These are phyloP conservation scores for Saturnia pavonia DNA, from an alignment of 2,888 invertebrate species.

Conservation along the genomic window DNA sequence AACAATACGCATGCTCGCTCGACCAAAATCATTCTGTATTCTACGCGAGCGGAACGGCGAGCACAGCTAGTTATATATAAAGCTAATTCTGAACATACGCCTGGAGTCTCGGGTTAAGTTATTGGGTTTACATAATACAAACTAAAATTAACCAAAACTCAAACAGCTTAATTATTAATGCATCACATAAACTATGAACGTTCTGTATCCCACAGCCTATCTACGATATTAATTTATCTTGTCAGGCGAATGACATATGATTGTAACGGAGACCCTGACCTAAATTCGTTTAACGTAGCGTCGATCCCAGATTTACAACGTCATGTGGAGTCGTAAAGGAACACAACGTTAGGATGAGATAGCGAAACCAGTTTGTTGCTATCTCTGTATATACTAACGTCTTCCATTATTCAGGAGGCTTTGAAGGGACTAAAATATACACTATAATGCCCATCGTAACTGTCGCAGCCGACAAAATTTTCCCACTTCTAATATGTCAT, in stretches of 20 bases:
- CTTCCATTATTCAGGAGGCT: slow-evolving; percentile 7
- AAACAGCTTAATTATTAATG: slow-evolving; percentile 1
- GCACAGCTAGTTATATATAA: not conserved
- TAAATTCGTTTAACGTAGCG: not conserved
- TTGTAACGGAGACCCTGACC: slow-evolving; percentile 16
- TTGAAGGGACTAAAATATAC: not conserved
- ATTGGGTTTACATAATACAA: not conserved
- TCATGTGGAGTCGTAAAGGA: slow-evolving; percentile 1
- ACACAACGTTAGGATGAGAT: not conserved
- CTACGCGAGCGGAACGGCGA: too few relatives aligned
- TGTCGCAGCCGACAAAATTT: not conserved
- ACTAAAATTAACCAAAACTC: slow-evolving; percentile 3
- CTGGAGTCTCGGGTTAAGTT: not conserved
- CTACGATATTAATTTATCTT: slow-evolving; percentile 19
- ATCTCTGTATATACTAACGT: not conserved
- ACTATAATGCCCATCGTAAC: not conserved
- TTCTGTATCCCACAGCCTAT: not conserved
- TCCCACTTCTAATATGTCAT: not conserved
- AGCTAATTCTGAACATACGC: not conserved
- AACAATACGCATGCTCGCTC: too few relatives aligned
- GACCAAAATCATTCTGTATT: too few relatives aligned
- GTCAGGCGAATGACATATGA: slow-evolving; percentile 18
- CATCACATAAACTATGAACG: slow-evolving; percentile 5
- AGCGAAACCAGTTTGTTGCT: not conserved
- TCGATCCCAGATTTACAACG: not conserved